These are phyloP conservation scores for Paraplagusia blochii DNA, from an alignment of 2,113 vertebrate species.

Conservation along the genomic window DNA sequence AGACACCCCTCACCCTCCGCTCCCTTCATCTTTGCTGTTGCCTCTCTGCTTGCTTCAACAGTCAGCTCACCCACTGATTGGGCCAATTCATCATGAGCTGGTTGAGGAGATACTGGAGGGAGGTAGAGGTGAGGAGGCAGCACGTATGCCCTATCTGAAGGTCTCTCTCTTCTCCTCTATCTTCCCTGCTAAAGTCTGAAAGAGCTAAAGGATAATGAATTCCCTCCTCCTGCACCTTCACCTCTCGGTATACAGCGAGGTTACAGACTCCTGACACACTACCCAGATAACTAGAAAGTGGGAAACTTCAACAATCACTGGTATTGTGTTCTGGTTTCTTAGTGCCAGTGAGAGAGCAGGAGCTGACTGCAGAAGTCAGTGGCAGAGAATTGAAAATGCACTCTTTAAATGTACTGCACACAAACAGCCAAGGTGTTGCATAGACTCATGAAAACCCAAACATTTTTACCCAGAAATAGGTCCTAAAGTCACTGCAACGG, in stretches of 20 bases:
- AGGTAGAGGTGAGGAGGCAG: constrained; percentile 44
- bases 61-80: constrained; percentile 47
- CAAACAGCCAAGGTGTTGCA: too few species aligned
- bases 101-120: constrained; percentile 51
- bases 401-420: too few species aligned
- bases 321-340: constrained; percentile 34
- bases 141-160: constrained; percentile 56
- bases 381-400: too few species aligned
- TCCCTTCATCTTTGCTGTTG: constrained; percentile 47
- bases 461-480: too few species aligned
- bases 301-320: constrained; percentile 40
- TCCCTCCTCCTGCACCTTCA: constrained; percentile 46
- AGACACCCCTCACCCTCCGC: constrained; percentile 39
- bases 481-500: too few species aligned
- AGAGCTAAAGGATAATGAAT: constrained; percentile 65
- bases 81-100: constrained; percentile 67
- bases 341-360: constrained; percentile 3
- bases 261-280: constrained; percentile 33
- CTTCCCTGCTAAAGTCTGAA: constrained; percentile 27
- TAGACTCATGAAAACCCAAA: too few species aligned
- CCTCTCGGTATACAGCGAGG: constrained; percentile 43
- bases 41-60: constrained; percentile 48
- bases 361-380: constrained; percentile 2
- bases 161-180: constrained; percentile 32
- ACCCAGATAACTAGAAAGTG: constrained; percentile 47